phyloP scores from a whole-genome alignment of 2,113 vertebrate genomes.

The Cyanoramphus novaezelandiae region DNA sequence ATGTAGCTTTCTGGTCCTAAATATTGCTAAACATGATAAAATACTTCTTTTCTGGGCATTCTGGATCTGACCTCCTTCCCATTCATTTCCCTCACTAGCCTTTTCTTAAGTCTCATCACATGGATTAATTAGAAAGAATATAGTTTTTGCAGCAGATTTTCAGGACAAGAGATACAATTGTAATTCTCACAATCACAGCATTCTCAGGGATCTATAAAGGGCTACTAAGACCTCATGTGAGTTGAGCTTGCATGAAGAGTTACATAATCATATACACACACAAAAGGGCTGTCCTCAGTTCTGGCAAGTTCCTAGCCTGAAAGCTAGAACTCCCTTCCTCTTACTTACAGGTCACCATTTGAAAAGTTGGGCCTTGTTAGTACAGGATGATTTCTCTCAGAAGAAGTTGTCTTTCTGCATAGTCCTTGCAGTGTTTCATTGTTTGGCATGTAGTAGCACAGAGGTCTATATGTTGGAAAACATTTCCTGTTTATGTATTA shows the following conservation, averaged over 20 bases:
- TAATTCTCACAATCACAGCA: not conserved
- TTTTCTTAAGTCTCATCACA: not conserved
- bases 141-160: not conserved
- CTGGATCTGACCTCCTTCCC: not conserved
- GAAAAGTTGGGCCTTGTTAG: not conserved
- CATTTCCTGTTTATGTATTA: conserved; percentile 39
- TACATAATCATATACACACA: not conserved
- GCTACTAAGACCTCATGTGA: not conserved
- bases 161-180: not conserved
- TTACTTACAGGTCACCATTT: not conserved
- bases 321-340: not conserved
- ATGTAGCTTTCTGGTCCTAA: not conserved
- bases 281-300: not conserved
- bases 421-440: not conserved
- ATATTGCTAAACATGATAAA: not conserved
- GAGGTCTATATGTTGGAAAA: not conserved
- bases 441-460: conserved; percentile 22
- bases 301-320: not conserved
- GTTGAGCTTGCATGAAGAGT: not conserved
- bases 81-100: not conserved
- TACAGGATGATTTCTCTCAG: not conserved
- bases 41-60: not conserved
- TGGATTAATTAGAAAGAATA: not conserved
- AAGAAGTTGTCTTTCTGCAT: not conserved
- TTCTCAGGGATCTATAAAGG: not conserved